Evolutionary conservation across 2,797 vertebrate species (phyloP).

Genomic region (Halcyon smyrnensis): DNA sequence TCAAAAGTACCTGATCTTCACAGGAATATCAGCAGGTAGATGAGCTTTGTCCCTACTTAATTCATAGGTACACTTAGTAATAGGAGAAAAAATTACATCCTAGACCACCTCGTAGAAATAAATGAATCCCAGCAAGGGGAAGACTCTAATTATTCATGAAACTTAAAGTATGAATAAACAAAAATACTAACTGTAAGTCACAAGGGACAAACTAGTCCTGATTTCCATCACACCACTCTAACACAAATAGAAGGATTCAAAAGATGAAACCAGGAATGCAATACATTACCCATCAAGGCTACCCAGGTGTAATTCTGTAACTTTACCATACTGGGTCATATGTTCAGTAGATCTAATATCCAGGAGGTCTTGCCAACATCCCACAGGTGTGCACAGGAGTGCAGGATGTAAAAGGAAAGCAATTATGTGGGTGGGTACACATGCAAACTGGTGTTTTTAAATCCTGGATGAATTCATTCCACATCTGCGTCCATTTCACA

Average conservation of each 20-base stretch:
- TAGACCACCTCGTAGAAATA: not conserved
- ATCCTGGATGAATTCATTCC: slow-evolving; percentile 41
- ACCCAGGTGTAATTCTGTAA: slow-evolving; percentile 7
- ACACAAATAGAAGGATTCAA: not conserved
- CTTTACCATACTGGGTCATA: not conserved
- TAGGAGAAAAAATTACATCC: not conserved
- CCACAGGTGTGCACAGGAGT: slow-evolving; percentile 37
- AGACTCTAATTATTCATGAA: not conserved
- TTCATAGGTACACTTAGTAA: not conserved
- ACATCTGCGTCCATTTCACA: slow-evolving; percentile 40
- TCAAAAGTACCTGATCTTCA: not conserved
- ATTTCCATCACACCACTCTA: not conserved
- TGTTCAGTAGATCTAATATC: not conserved
- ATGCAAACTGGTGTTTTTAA: slow-evolving; percentile 18
- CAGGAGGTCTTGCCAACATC: slow-evolving; percentile 19
- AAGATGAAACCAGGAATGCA: not conserved
- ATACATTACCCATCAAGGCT: not conserved
- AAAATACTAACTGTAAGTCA: not conserved
- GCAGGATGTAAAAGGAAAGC: slow-evolving; percentile 42
- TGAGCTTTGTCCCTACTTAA: not conserved
- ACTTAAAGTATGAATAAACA: not conserved
- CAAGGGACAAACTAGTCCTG: not conserved
- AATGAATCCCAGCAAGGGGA: not conserved
- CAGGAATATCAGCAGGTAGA: not conserved
- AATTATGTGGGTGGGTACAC: slow-evolving; percentile 61